Percentiles rank a stretch among this genome's conserved stretches.
phyloP scores from a whole-genome alignment of 2,113 vertebrate genomes.

The Odontophorus gujanensis region DNA sequence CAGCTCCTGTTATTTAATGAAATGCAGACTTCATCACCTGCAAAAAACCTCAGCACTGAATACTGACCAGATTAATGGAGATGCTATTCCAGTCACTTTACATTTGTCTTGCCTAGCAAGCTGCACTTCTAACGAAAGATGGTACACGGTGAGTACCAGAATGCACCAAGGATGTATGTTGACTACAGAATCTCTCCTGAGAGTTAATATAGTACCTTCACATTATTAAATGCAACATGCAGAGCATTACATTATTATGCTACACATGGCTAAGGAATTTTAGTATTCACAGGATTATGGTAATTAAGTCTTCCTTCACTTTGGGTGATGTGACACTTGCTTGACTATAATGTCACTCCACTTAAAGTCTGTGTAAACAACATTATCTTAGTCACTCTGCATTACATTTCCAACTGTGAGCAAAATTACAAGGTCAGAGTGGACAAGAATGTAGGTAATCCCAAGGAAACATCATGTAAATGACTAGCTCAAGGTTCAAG shows the following conservation, averaged over 20 bases:
- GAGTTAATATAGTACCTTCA: conserved; percentile 53
- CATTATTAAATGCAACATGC: conserved; percentile 72
- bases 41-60: conserved; percentile 28
- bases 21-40: not conserved
- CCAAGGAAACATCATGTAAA: conserved; percentile 80
- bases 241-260: conserved; percentile 84
- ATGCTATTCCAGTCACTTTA: not conserved
- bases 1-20: conserved; percentile 18
- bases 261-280: conserved; percentile 81
- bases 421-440: conserved; percentile 86
- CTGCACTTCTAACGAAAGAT: not conserved
- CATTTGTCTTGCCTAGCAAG: not conserved
- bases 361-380: conserved; percentile 90
- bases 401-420: conserved; percentile 83
- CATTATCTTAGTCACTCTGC: conserved; percentile 86
- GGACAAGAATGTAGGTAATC: conserved; percentile 80
- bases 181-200: not conserved
- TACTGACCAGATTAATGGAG: not conserved
- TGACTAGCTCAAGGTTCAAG: conserved; percentile 70
- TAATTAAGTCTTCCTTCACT: conserved; percentile 86
- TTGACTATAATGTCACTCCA: conserved; percentile 89
- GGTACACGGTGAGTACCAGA: not conserved
- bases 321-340: conserved; percentile 85
- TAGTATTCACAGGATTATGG: conserved; percentile 85
- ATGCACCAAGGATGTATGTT: not conserved